Evolutionary conservation across 1,140 invertebrate genomes (phyloP).

Genomic region (Gryllus bimaculatus): DNA sequence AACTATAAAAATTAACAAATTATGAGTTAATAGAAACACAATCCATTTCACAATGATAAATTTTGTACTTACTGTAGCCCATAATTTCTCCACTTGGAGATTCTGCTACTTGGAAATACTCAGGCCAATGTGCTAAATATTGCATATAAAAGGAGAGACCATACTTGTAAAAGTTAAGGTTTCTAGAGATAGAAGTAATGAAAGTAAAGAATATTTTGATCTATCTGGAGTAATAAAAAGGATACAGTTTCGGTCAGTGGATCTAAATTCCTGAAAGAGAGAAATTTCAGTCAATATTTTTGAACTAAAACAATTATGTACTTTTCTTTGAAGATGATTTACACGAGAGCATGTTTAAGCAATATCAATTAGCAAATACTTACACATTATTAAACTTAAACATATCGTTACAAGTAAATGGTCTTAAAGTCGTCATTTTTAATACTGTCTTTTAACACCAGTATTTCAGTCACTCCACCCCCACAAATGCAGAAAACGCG

Average conservation of each 20-base stretch:
- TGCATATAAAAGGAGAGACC: constrained; percentile 95
- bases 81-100: constrained; percentile 91
- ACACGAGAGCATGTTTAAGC: background rate
- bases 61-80: constrained; percentile 89
- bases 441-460: background rate
- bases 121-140: constrained; percentile 97
- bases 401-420: constrained; percentile 89
- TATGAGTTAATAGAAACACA: background rate
- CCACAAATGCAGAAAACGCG: too few species aligned
- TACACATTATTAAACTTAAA: constrained; percentile 95
- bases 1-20: constrained; percentile 50
- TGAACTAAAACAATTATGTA: too few species aligned
- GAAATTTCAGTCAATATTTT: constrained; percentile 22
- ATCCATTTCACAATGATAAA: background rate
- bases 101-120: constrained; percentile 95
- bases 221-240: constrained; percentile 33
- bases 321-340: background rate
- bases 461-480: too few species aligned
- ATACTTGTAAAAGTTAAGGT: constrained; percentile 52
- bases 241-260: constrained; percentile 89
- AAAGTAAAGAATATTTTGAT: background rate
- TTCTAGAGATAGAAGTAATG: background rate
- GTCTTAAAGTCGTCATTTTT: constrained; percentile 84
- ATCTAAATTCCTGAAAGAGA: constrained; percentile 79
- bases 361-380: constrained; percentile 36